Conservation (phyloP, 2,888 invertebrate species). For the Petrolisthes manimaculis region DNA sequence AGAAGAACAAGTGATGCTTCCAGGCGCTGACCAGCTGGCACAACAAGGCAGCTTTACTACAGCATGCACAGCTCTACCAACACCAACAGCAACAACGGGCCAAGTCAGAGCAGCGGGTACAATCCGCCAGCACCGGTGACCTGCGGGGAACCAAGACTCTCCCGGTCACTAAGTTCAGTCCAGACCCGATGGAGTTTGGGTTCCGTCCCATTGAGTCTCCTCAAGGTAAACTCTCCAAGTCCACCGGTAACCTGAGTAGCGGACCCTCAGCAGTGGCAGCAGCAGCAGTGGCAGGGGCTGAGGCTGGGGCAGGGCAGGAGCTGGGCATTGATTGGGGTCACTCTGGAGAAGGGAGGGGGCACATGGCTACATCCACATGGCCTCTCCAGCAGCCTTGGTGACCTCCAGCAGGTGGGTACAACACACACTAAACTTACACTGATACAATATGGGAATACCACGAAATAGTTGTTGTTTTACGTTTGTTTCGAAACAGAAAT, state of each 20-base stretch:
- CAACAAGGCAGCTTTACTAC: neutral
- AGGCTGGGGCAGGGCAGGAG: constrained; percentile 61
- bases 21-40: neutral
- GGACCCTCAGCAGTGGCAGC: constrained; percentile 55
- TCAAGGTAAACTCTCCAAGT: constrained; percentile 59
- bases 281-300: constrained; percentile 58
- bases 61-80: neutral
- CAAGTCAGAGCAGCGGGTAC: constrained; percentile 18
- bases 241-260: constrained; percentile 55
- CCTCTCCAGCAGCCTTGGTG: constrained; percentile 60
- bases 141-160: constrained; percentile 55
- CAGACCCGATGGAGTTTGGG: constrained; percentile 66
- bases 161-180: constrained; percentile 64
- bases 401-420: constrained; percentile 60
- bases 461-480: too few species aligned
- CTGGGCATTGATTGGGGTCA: constrained; percentile 30
- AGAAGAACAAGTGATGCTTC: neutral
- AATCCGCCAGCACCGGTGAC: constrained; percentile 61
- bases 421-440: too few species aligned
- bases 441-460: too few species aligned
- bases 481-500: too few species aligned
- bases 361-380: constrained; percentile 33
- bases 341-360: constrained; percentile 35
- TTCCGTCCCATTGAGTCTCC: constrained; percentile 64
- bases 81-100: neutral